Conservation (phyloP, 2,113 vertebrate species). For the Lepus americanus region DNA sequence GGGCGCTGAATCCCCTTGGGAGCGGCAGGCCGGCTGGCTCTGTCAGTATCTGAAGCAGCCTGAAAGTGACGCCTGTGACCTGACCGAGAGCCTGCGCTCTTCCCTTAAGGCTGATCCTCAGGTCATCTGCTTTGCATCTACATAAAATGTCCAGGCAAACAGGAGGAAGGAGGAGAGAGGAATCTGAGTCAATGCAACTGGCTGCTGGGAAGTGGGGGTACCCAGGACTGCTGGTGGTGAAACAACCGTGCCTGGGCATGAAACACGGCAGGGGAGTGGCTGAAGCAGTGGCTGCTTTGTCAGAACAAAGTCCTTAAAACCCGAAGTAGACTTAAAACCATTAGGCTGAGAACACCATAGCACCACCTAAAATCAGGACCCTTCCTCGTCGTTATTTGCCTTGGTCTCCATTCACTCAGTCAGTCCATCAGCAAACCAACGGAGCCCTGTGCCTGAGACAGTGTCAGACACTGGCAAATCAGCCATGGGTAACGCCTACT, state of each 20-base stretch:
- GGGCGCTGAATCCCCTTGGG: not conserved
- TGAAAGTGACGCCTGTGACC: not conserved
- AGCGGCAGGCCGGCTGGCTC: too few relatives aligned
- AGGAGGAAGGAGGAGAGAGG: not conserved
- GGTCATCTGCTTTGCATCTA: not conserved
- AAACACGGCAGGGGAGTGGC: not conserved
- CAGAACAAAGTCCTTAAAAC: not conserved
- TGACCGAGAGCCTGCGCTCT: not conserved
- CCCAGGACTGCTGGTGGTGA: not conserved
- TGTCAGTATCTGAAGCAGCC: not conserved
- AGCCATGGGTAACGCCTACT: not conserved
- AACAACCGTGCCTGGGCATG: not conserved
- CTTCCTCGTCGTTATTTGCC: not conserved
- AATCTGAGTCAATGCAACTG: not conserved
- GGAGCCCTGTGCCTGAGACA: not conserved
- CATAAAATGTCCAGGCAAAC: slow-evolving; percentile 15
- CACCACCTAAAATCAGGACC: not conserved
- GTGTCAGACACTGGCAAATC: not conserved
- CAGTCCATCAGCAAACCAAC: not conserved
- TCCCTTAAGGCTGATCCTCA: not conserved
- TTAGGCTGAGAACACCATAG: not conserved
- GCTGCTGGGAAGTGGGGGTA: too few relatives aligned
- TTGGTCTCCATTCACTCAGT: not conserved
- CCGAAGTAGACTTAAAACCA: not conserved
- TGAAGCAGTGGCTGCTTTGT: not conserved